Evolutionary conservation across 1,140 invertebrate genomes (phyloP), one percentile per base, ranked within the genome.

Genomic region (Bombus waltoni): DNA sequence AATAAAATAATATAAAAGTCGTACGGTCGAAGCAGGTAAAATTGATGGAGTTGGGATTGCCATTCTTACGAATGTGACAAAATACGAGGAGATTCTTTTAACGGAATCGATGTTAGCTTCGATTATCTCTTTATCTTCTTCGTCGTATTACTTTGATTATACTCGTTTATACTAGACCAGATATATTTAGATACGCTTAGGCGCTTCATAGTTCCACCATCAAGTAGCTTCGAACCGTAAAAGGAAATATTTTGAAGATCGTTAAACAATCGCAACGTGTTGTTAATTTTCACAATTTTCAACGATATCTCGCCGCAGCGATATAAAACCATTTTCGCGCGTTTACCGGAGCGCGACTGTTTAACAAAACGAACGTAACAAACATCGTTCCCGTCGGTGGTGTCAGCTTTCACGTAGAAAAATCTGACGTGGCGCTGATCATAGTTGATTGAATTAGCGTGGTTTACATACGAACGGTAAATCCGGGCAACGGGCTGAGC

Each of bases 381-480:
- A 83, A 44, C 32, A 35, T 35, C 25, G 44, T 5, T 53, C 18
- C 28, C 1, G 22, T 25, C 59, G 35, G 28, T 47, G 59, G 35
- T 68, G 35, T 68, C 28, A 35, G 74, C 22, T 70, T 70, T 44
- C n/a, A 28, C 25, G 47, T 5, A 13, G 18, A 68, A 77, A 78
- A 83, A 78, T 83, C 53, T 47, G 53, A 53, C 80, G 53, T 80
- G 35, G 35, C 66, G 35, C 38, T 40, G 47, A 42, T 68, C 47
- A 70, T 18, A 8, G 82, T 71, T 79, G 76, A 84, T 84, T 84
- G 82, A 84, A 84, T 84, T 62, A 84, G 40, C 47, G 53, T 22
- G 53, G 76, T 84, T 79, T 79, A 84, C 82, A 62, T 68, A 32
- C 4, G 82, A 84, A 84, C 68, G 82, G 76, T 71, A 47, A 59